Conservation (phyloP, 2,113 vertebrate genomes). For the Hyla sarda region DNA sequence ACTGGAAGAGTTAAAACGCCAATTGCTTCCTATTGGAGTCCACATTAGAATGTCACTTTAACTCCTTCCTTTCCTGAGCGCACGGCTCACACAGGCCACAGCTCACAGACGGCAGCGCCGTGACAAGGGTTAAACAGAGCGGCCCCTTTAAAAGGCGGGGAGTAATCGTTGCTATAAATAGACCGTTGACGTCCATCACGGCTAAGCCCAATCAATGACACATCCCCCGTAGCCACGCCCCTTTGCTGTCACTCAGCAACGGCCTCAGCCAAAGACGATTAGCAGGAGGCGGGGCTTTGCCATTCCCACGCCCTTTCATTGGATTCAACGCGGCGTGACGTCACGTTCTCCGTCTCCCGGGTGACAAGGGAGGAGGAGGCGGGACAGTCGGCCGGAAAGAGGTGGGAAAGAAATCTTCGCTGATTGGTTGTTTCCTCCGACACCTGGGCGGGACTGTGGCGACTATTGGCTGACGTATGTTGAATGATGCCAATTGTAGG, state of each 20-base stretch:
- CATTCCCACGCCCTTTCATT: slow-evolving; percentile 55
- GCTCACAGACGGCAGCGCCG: neutral
- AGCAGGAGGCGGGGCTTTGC: slow-evolving; percentile 55
- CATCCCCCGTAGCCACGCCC: neutral
- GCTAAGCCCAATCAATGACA: slow-evolving; percentile 41
- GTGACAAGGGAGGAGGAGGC: slow-evolving; percentile 38
- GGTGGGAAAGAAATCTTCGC: neutral
- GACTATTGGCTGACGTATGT: slow-evolving; percentile 17
- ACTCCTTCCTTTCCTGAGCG: neutral
- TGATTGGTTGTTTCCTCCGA: slow-evolving; percentile 18
- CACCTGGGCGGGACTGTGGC: slow-evolving; percentile 2
- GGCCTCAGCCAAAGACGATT: slow-evolving; percentile 25
- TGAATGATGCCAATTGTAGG: slow-evolving; percentile 48
- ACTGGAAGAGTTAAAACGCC: neutral
- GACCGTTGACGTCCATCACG: slow-evolving; percentile 28
- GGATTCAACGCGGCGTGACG: slow-evolving; percentile 32
- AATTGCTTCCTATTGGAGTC: neutral
- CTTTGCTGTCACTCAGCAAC: slow-evolving; percentile 45
- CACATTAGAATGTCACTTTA: neutral
- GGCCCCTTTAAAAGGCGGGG: slow-evolving; percentile 30
- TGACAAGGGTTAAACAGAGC: neutral
- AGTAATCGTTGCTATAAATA: slow-evolving; percentile 47
- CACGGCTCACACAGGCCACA: neutral
- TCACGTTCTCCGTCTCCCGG: slow-evolving; percentile 50
- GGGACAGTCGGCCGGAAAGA: slow-evolving; percentile 25